Percentiles rank a stretch among this genome's conserved stretches.
Conservation (phyloP, 1,140 invertebrate genomes). For the Heliothis virescens region DNA sequence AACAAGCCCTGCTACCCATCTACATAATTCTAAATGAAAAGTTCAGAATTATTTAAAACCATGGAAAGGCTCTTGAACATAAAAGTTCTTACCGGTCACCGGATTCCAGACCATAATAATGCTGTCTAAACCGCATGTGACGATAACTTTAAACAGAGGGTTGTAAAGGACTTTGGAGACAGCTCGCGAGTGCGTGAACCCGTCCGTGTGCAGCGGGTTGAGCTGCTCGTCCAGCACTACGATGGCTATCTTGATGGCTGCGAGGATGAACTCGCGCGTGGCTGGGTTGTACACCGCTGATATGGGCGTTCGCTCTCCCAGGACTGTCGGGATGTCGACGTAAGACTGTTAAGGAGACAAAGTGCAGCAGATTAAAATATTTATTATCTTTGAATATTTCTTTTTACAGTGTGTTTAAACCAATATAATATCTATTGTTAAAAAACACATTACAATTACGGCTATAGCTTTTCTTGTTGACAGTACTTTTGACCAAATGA, state of each 20-base stretch:
- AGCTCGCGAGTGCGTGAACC: conserved; percentile 88
- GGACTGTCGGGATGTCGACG: conserved; percentile 86
- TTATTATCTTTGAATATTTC: too few species aligned
- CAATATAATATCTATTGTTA: too few species aligned
- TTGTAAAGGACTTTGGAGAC: conserved; percentile 90
- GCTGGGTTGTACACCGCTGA: conserved; percentile 88
- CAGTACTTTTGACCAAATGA: too few species aligned
- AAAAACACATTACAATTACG: too few species aligned
- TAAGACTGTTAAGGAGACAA: conserved; percentile 84
- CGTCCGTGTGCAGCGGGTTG: conserved; percentile 88
- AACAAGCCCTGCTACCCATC: too few species aligned
- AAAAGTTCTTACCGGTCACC: conserved; percentile 81
- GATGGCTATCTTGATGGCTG: conserved; percentile 87
- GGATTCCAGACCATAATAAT: conserved; percentile 92
- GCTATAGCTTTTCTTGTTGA: too few species aligned
- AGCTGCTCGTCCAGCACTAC: conserved; percentile 88
- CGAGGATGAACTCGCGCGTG: conserved; percentile 88
- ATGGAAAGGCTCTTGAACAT: not conserved
- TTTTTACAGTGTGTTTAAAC: too few species aligned
- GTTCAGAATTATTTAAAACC: not conserved
- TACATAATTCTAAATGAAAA: not conserved
- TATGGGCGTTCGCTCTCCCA: conserved; percentile 87
- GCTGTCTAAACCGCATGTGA: conserved; percentile 90
- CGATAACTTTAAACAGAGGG: conserved; percentile 89
- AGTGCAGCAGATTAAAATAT: not conserved